A percentile compares a stretch with the other conserved stretches of the same genome.
Conservation (phyloP, 2,888 invertebrate species). For the Taphrorychus bicolor region DNA sequence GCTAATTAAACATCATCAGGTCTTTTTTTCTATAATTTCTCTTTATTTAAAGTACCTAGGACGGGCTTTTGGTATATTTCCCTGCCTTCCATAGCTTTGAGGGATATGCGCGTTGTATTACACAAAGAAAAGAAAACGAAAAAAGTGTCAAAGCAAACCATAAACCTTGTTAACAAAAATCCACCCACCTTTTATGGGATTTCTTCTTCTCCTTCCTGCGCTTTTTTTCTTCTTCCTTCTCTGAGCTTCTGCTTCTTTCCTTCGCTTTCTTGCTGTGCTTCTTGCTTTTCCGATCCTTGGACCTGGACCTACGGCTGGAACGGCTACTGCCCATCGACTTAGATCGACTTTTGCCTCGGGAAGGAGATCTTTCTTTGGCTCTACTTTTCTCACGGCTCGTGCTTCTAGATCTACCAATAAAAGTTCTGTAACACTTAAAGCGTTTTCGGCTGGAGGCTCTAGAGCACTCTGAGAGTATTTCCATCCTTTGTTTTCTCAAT, state of each 20-base stretch:
- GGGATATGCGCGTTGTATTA: no score
- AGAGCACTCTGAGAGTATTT: no score
- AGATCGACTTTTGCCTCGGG: constrained; percentile 24
- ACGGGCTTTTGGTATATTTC: no score
- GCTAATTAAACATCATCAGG: no score
- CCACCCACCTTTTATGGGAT: constrained; percentile 60
- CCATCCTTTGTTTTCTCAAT: no score
- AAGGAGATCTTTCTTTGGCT: constrained; percentile 28
- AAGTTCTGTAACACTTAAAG: no score
- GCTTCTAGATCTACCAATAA: constrained; percentile 50
- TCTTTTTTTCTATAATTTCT: no score
- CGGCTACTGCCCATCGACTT: constrained; percentile 29
- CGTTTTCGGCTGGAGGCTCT: no score
- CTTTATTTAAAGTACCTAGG: no score
- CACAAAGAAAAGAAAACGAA: no score
- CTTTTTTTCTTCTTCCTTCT: constrained; percentile 40
- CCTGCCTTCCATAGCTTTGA: no score
- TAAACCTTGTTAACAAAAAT: not conserved
- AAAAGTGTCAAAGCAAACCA: no score
- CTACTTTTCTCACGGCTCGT: constrained; percentile 41
- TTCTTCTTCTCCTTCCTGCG: constrained; percentile 59
- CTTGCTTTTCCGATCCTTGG: constrained; percentile 30
- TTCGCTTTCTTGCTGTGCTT: constrained; percentile 18
- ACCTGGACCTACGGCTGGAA: constrained; percentile 27
- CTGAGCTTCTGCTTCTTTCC: constrained; percentile 42